Base-by-base conservation (phyloP, 1,140 invertebrate genomes). In the Heliconius hewitsoni region DNA sequence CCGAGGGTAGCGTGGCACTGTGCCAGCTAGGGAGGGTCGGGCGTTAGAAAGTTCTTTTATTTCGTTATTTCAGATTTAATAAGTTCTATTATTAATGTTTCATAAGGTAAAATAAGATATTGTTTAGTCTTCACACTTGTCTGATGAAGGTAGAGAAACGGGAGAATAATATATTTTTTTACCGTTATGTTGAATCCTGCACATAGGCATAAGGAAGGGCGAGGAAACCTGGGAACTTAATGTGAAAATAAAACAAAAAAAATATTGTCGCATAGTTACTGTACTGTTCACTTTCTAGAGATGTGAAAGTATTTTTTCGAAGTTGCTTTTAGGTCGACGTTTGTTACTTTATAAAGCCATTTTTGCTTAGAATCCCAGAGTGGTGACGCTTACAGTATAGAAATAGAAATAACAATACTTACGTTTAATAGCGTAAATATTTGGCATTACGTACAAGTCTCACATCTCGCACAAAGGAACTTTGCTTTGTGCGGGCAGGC, bases 1-100 rank as follows among this genome's bases (percentile, higher is more conserved):
- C 77, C 79, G 79, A 80, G 79, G 81, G 78, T 80, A 82, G 80
- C 81, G 78, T 85, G 83, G 84, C 81, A 77, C 78, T 84, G 81
- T 80, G 79, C 84, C 83, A 85, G 82, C 79, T 81, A 76, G 81
- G 52, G 76, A 73, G 46, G 79, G 60, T 30, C 11, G 60, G 11
- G 23, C 60, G 60, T 66, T 66, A 66, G 23, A 66, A 27, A 66
- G 23, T 27, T 66, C 60, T 66, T 66, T 66, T 66, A 66, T 66
- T 30, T 66, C 23, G 60, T 30, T 9, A 66, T 66, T 66, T 66
- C 60, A 30, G 60, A 30, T 66, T 30, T 66, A 30, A 66, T 66
- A 30, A 66, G 23, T 66, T 66, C 27, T 66, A 66, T 66, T 66
- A 66, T 66, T 66, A 30, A 66, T 66, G 27, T 30, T 66, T 66